Evolutionary conservation across 2,888 invertebrate species (phyloP).

Genomic region (Troides helena): DNA sequence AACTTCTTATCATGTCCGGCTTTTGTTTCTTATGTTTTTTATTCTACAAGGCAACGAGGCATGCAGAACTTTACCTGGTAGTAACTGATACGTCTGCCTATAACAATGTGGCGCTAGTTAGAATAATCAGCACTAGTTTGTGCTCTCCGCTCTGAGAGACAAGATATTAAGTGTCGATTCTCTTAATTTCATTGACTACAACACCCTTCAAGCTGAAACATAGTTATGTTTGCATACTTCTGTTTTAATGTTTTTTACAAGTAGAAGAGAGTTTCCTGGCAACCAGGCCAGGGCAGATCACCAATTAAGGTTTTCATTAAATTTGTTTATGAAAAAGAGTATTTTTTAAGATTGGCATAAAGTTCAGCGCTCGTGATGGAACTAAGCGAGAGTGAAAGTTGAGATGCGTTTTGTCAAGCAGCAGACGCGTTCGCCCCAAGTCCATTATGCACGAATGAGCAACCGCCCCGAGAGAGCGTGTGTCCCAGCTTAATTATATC

Average conservation of each 20-base stretch:
- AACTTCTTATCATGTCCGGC: conserved; percentile 42
- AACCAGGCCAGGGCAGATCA: not conserved
- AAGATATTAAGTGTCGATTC: too few relatives aligned
- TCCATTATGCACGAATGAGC: conserved; percentile 79
- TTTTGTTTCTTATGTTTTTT: conserved; percentile 6
- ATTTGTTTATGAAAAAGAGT: not conserved
- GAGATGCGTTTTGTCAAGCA: conserved; percentile 75
- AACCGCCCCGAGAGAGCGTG: conserved; percentile 77
- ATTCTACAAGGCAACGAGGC: too few relatives aligned
- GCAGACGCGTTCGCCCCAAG: conserved; percentile 67
- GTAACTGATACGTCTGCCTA: too few relatives aligned
- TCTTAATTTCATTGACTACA: too few relatives aligned
- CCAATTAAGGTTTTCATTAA: not conserved
- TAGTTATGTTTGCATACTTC: too few relatives aligned
- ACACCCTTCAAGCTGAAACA: too few relatives aligned
- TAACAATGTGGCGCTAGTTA: too few relatives aligned
- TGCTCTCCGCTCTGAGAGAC: too few relatives aligned
- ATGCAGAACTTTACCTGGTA: too few relatives aligned
- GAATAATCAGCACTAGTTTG: too few relatives aligned
- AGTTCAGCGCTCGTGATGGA: conserved; percentile 43
- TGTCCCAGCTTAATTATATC: conserved; percentile 70
- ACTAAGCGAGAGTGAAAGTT: conserved; percentile 74
- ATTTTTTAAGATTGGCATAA: not conserved
- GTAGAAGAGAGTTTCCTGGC: too few relatives aligned
- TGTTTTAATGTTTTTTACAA: too few relatives aligned